phyloP scores from a whole-genome alignment of 2,888 invertebrate genomes.

The Halictus quadricinctus region DNA sequence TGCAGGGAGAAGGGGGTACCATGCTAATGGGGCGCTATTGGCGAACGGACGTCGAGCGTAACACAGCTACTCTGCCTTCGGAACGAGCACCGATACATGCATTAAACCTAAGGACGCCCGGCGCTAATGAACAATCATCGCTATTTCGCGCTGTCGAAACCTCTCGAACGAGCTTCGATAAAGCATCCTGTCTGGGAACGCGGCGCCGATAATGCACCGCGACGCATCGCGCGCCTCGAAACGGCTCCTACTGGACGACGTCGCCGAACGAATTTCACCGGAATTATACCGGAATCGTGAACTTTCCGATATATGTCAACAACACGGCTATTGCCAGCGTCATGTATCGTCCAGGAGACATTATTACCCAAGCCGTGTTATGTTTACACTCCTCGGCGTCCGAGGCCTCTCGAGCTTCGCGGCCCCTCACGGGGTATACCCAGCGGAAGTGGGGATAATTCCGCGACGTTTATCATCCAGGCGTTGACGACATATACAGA shows the following conservation, averaged over 20 bases:
- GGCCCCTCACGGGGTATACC: too few species aligned
- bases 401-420: too few species aligned
- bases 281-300: too few species aligned
- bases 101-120: conserved; percentile 57
- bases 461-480: too few species aligned
- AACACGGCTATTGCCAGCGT: too few species aligned
- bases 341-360: too few species aligned
- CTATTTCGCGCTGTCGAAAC: conserved; percentile 61
- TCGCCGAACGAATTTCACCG: too few species aligned
- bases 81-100: conserved; percentile 56
- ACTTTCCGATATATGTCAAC: too few species aligned
- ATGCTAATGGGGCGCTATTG: conserved; percentile 64
- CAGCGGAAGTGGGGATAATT: too few species aligned
- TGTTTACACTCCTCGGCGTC: too few species aligned
- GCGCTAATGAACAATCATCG: conserved; percentile 69
- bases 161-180: conserved; percentile 39
- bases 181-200: conserved; percentile 27
- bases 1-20: conserved; percentile 45
- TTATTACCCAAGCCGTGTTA: too few species aligned
- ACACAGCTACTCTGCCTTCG: conserved; percentile 45
- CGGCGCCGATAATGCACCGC: conserved; percentile 11
- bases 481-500: too few species aligned
- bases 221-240: neutral
- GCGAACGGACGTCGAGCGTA: conserved; percentile 61
- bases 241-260: neutral